These are phyloP conservation scores for Pentalonia nigronervosa DNA, from an alignment of 1,140 invertebrate species.

Conservation along the genomic window DNA sequence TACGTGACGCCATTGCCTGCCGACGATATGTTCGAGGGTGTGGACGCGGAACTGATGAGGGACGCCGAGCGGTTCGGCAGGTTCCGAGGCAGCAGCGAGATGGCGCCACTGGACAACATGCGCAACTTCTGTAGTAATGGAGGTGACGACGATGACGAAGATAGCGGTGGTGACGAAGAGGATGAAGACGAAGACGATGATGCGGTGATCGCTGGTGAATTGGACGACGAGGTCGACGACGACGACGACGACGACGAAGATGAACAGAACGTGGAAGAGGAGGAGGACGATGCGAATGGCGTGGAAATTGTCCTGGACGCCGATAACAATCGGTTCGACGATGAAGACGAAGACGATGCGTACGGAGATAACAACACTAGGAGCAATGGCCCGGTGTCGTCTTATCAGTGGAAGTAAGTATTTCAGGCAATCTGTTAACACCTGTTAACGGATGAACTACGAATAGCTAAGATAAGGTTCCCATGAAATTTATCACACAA, in stretches of 20 bases:
- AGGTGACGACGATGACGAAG: background rate
- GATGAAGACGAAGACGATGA: background rate
- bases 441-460: too few relatives aligned
- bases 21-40: constrained; percentile 22
- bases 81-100: background rate
- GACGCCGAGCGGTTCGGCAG: constrained; percentile 1
- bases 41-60: constrained; percentile 43
- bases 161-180: background rate
- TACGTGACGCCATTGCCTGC: constrained; percentile 42
- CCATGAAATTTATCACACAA: too few relatives aligned
- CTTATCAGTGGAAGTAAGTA: constrained; percentile 49
- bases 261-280: background rate
- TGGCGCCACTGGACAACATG: background rate
- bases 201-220: background rate
- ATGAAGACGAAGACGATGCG: constrained; percentile 8
- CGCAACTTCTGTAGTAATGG: background rate
- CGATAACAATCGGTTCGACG: background rate
- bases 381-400: background rate
- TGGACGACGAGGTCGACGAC: background rate
- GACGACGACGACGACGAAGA: background rate
- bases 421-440: background rate
- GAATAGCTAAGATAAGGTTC: too few relatives aligned
- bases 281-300: constrained; percentile 9
- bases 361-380: constrained; percentile 11
- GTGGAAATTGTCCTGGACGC: constrained; percentile 16